Percentiles rank a stretch among this genome's conserved stretches.
These are phyloP conservation scores for Drosophila eohydei DNA, from an alignment of 2,888 invertebrate genomes.

Conservation along the genomic window DNA sequence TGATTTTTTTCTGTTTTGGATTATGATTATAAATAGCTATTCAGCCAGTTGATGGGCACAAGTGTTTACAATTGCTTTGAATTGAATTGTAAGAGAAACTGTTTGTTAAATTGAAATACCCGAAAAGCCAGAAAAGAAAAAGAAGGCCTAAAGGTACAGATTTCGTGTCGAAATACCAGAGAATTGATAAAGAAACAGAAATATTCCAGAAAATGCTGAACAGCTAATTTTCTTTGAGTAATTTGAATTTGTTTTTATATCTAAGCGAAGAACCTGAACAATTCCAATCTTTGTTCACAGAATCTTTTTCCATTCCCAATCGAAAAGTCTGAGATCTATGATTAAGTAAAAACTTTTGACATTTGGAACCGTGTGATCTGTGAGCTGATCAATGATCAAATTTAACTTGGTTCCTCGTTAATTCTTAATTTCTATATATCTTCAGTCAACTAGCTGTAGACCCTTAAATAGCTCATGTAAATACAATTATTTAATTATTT, in stretches of 20 bases:
- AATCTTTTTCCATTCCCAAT: no score
- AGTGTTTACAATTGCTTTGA: constrained; percentile 16
- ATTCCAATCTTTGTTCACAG: no score
- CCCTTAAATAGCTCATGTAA: constrained; percentile 18
- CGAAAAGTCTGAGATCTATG: background rate
- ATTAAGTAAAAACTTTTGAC: background rate
- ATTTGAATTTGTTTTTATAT: no score
- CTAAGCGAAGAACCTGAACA: no score
- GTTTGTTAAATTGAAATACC: background rate
- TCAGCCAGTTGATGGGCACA: constrained; percentile 8
- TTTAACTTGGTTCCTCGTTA: no score
- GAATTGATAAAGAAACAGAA: background rate
- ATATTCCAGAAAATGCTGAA: background rate
- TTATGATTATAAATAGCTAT: constrained; percentile 30
- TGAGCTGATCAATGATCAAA: no score
- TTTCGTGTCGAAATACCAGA: background rate
- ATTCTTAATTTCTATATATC: background rate
- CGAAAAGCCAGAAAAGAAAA: no score
- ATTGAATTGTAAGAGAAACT: background rate
- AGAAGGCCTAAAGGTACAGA: background rate
- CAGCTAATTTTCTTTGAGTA: no score
- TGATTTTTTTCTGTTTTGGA: background rate
- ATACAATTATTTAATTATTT: constrained; percentile 16
- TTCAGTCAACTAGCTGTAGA: constrained; percentile 2
- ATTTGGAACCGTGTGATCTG: background rate